These are phyloP conservation scores for Monochamus saltuarius DNA, from an alignment of 1,140 invertebrate genomes.

Conservation along the genomic window DNA sequence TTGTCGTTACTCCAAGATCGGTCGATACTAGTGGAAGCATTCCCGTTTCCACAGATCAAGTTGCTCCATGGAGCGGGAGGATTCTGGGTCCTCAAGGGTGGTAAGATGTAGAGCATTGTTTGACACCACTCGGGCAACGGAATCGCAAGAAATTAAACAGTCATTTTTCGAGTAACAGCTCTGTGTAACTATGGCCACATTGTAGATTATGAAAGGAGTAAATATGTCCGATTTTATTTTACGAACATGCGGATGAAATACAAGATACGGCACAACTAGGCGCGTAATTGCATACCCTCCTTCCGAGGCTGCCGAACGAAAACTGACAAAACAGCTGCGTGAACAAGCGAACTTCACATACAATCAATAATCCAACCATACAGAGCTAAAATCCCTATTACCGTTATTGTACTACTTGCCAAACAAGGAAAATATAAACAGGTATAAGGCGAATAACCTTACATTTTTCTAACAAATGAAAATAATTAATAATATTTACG, in stretches of 20 bases:
- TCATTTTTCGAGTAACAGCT: conserved; percentile 7
- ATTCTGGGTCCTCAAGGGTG: conserved; percentile 53
- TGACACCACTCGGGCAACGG: neutral
- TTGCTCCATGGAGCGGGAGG: conserved; percentile 57
- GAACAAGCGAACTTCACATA: conserved; percentile 5
- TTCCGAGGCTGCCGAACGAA: conserved; percentile 18
- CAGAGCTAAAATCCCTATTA: conserved; percentile 30
- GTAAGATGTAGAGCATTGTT: conserved; percentile 54
- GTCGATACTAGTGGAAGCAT: conserved; percentile 14
- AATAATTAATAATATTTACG: no score
- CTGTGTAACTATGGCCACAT: neutral
- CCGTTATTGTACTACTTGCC: conserved; percentile 29
- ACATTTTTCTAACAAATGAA: no score
- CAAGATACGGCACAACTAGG: neutral
- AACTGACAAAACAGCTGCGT: conserved; percentile 28
- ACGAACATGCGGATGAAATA: no score
- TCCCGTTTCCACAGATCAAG: conserved; percentile 23
- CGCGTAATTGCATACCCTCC: conserved; percentile 1
- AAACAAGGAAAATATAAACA: conserved; percentile 27
- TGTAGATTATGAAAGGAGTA: neutral
- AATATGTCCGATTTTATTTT: no score
- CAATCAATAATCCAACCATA: conserved; percentile 29
- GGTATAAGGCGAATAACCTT: no score
- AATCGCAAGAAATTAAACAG: neutral
- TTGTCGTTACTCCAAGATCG: conserved; percentile 26